Evolutionary conservation across 2,888 invertebrate genomes (phyloP).

Genomic region (Pseudeuparius sepicola): DNA sequence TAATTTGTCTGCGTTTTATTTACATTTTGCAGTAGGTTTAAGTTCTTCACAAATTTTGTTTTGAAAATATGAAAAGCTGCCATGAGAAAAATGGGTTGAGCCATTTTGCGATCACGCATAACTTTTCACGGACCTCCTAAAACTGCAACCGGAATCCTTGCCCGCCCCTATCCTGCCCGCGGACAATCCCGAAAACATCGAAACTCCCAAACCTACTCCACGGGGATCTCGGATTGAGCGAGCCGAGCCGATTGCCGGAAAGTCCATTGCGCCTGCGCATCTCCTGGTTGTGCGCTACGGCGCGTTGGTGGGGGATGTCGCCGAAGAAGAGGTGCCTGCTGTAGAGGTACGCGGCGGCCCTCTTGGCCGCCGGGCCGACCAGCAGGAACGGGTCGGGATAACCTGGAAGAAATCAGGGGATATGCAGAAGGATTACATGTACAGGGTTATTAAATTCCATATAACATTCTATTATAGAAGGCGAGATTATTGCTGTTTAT

Average conservation of each 20-base stretch:
- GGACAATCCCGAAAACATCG: constrained; percentile 1
- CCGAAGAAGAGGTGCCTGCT: constrained; percentile 50
- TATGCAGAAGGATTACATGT: too few species aligned
- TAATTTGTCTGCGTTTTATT: too few species aligned
- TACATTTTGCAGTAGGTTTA: too few species aligned
- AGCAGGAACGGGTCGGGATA: constrained; percentile 49
- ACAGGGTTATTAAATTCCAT: too few species aligned
- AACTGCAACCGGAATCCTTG: constrained; percentile 1
- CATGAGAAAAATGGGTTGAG: too few species aligned
- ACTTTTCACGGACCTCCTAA: too few species aligned
- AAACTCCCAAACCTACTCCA: constrained; percentile 35
- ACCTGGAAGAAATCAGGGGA: too few species aligned
- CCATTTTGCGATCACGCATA: too few species aligned
- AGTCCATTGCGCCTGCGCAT: constrained; percentile 49
- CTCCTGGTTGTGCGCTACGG: constrained; percentile 51
- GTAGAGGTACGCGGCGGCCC: constrained; percentile 45
- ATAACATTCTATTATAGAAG: too few species aligned
- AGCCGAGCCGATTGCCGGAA: constrained; percentile 49
- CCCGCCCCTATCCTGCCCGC: not conserved
- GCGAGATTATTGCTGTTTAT: too few species aligned
- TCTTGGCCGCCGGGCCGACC: constrained; percentile 48
- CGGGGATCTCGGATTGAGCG: constrained; percentile 51
- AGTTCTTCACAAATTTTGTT: too few species aligned
- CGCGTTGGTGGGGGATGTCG: constrained; percentile 53
- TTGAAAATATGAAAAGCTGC: too few species aligned